Percentiles rank a stretch among this genome's conserved stretches.
These are phyloP conservation scores for Drosophila nigricruria DNA, from an alignment of 2,888 invertebrate genomes.

Conservation along the genomic window DNA sequence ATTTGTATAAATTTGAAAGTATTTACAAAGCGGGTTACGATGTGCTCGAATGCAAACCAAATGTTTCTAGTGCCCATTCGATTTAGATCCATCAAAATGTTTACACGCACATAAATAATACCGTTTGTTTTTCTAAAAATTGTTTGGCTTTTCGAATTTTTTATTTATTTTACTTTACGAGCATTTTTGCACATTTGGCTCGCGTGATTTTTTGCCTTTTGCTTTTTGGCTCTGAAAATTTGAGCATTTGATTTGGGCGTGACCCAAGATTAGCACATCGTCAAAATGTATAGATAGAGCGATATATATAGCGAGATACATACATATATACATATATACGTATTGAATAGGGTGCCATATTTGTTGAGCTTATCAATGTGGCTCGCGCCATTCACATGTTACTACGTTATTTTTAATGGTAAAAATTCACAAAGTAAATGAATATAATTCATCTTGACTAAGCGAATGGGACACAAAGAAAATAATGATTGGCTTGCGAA, in stretches of 20 bases:
- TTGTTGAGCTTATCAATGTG: conserved; percentile 52
- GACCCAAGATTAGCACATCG: conserved; percentile 54
- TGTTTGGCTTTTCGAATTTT: conserved; percentile 2
- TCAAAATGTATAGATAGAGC: conserved; percentile 9
- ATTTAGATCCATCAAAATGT: conserved; percentile 57
- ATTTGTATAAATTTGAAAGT: conserved; percentile 10
- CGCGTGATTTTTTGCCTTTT: conserved; percentile 25
- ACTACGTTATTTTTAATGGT: conserved; percentile 59
- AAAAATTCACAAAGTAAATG: conserved; percentile 15
- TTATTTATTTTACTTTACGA: conserved; percentile 41
- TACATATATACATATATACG: background rate
- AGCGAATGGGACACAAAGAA: conserved; percentile 4
- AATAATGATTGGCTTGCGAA: background rate
- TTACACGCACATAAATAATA: conserved; percentile 58
- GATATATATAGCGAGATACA: background rate
- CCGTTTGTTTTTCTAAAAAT: conserved; percentile 39
- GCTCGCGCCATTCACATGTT: conserved; percentile 73
- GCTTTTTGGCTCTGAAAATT: conserved; percentile 27
- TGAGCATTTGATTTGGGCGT: conserved; percentile 37
- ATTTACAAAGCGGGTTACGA: conserved; percentile 38
- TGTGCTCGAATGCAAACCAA: conserved; percentile 23
- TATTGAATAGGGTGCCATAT: conserved; percentile 16
- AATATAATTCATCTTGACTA: conserved; percentile 26
- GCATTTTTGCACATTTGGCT: conserved; percentile 34
- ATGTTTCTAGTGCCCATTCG: conserved; percentile 22